Evolutionary conservation across 2,797 vertebrate genomes (phyloP).

Genomic region (Rhynchonycteris naso): DNA sequence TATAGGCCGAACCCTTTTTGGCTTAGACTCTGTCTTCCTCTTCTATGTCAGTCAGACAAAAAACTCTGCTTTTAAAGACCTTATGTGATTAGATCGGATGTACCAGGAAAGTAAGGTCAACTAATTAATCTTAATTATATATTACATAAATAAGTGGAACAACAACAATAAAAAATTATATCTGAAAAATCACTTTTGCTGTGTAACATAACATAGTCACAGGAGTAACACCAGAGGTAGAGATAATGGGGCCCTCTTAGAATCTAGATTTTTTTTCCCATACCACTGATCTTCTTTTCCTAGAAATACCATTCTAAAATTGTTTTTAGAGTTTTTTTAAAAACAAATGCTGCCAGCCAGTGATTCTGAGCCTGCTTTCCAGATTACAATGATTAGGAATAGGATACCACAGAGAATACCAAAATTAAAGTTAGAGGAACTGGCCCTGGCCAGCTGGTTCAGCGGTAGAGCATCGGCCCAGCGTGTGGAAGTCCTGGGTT

Average conservation of each 20-base stretch:
- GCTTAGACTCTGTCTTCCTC: not conserved
- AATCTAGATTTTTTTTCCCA: not conserved
- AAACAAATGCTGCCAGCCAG: not conserved
- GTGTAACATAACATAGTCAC: not conserved
- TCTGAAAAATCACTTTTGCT: not conserved
- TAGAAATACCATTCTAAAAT: not conserved
- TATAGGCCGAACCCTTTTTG: not conserved
- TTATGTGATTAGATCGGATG: not conserved
- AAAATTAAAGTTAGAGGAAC: not conserved
- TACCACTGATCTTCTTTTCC: not conserved
- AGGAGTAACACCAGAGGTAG: not conserved
- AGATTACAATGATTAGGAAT: not conserved
- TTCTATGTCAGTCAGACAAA: not conserved
- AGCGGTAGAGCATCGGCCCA: no score
- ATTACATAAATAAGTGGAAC: no score
- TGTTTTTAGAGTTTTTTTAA: conserved; percentile 30
- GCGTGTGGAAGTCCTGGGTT: no score
- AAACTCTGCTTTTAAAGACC: not conserved
- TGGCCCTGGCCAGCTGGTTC: no score
- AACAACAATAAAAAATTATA: no score
- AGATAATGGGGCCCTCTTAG: not conserved
- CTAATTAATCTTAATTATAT: conserved; percentile 17
- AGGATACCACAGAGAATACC: not conserved
- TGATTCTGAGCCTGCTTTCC: not conserved
- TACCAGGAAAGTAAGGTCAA: not conserved